These are phyloP conservation scores for Dascillus cervinus DNA, from an alignment of 2,888 invertebrate species.

Conservation along the genomic window DNA sequence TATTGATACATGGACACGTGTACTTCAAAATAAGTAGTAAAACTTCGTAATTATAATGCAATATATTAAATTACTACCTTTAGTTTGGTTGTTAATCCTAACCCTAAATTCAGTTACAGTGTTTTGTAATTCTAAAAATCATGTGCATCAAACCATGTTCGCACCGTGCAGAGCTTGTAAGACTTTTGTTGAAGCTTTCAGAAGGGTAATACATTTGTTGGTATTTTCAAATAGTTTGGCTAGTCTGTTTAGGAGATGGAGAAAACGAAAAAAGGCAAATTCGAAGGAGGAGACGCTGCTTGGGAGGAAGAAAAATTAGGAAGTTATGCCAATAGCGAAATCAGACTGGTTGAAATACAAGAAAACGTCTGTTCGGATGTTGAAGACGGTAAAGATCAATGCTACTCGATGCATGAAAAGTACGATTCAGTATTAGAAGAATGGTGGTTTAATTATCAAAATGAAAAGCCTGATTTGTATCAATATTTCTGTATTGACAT, in stretches of 20 bases:
- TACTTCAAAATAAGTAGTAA: too few species aligned
- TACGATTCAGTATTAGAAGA: constrained; percentile 75
- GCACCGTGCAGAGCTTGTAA: constrained; percentile 77
- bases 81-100: too few species aligned
- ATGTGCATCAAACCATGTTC: constrained; percentile 41
- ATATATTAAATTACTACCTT: too few species aligned
- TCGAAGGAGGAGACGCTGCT: constrained; percentile 87
- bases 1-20: too few species aligned
- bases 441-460: constrained; percentile 75
- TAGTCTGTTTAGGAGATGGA: constrained; percentile 63
- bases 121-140: constrained; percentile 6
- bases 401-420: constrained; percentile 76
- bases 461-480: constrained; percentile 48
- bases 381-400: constrained; percentile 65
- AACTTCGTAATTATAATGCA: too few species aligned
- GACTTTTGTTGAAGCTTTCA: constrained; percentile 66
- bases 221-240: too few species aligned
- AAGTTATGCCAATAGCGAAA: constrained; percentile 79
- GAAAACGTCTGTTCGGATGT: constrained; percentile 77
- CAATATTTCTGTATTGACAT: constrained; percentile 74
- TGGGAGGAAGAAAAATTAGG: constrained; percentile 87
- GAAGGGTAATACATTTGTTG: too few species aligned
- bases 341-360: constrained; percentile 84
- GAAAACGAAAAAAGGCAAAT: constrained; percentile 76
- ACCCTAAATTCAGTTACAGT: neutral